A percentile compares a stretch with the other conserved stretches of the same genome.
These are phyloP conservation scores for Frankliniella intonsa DNA, from an alignment of 2,888 invertebrate genomes.

Conservation along the genomic window DNA sequence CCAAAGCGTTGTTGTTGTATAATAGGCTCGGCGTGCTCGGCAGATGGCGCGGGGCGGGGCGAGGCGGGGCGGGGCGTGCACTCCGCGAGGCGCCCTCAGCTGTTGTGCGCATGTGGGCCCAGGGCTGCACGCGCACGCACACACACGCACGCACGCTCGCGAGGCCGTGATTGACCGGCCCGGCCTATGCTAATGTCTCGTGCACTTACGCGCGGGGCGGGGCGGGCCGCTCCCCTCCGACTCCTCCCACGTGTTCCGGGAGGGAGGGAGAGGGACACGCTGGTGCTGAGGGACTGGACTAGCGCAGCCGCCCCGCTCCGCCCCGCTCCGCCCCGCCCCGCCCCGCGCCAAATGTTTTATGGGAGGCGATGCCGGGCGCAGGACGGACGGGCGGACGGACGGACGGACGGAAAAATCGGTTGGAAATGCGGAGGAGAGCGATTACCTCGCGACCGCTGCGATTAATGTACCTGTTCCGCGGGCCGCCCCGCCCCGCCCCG, in stretches of 20 bases:
- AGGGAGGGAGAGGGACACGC: background rate
- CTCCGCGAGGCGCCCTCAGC: too few species aligned
- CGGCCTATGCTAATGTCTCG: background rate
- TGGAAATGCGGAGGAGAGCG: too few species aligned
- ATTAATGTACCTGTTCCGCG: too few species aligned
- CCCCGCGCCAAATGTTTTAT: background rate
- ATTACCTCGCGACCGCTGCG: too few species aligned
- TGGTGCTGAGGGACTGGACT: too few species aligned
- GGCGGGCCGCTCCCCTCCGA: background rate
- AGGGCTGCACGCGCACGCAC: background rate
- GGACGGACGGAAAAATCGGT: too few species aligned
- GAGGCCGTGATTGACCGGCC: constrained; percentile 6
- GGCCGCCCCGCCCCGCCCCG: too few species aligned
- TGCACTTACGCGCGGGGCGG: constrained; percentile 21
- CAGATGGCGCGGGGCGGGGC: too few species aligned
- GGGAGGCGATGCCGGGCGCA: background rate
- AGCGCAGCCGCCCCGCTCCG: background rate
- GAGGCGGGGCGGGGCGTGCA: too few species aligned
- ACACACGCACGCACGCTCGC: background rate
- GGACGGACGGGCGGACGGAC: too few species aligned
- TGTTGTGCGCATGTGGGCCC: background rate
- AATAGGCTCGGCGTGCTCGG: too few species aligned
- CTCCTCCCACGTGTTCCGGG: constrained; percentile 4
- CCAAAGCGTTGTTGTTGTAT: too few species aligned
- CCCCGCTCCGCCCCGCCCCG: background rate